Conservation (phyloP, 2,113 vertebrate species). For the Physeter macrocephalus region DNA sequence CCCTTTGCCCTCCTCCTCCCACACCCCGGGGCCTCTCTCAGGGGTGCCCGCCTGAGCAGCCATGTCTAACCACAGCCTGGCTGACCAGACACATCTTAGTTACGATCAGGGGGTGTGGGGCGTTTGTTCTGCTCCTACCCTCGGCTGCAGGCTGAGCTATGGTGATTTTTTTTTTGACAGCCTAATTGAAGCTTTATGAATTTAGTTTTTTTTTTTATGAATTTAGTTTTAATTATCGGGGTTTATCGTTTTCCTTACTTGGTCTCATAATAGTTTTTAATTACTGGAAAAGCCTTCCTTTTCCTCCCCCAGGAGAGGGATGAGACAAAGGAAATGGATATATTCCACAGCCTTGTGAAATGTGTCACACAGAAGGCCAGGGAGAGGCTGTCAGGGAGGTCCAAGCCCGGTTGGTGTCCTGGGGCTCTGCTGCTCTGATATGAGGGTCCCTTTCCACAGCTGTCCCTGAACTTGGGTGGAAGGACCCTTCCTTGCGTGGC, state of each 20-base stretch:
- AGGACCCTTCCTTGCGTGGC: neutral
- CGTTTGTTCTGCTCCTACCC: neutral
- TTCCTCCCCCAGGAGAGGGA: neutral
- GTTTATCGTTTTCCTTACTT: neutral
- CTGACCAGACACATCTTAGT: neutral
- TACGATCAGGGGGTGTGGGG: rapidly evolving
- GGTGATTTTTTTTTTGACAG: neutral
- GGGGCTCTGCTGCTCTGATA: neutral
- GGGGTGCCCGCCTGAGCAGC: neutral
- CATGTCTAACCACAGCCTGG: neutral
- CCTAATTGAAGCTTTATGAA: neutral
- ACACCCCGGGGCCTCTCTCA: neutral
- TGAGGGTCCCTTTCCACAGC: neutral
- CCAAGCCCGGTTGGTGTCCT: rapidly evolving
- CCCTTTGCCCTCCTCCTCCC: neutral
- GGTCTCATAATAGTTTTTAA: neutral
- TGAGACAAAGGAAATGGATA: neutral
- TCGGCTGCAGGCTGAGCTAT: neutral
- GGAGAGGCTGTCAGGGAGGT: rapidly evolving
- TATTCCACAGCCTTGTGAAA: neutral
- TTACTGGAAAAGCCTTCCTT: neutral
- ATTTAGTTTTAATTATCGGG: neutral
- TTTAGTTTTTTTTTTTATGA: neutral
- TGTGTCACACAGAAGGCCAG: neutral
- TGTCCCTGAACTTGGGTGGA: too few relatives aligned